Base-by-base conservation (phyloP, 2,113 vertebrate species). In the Oenanthe melanoleuca region DNA sequence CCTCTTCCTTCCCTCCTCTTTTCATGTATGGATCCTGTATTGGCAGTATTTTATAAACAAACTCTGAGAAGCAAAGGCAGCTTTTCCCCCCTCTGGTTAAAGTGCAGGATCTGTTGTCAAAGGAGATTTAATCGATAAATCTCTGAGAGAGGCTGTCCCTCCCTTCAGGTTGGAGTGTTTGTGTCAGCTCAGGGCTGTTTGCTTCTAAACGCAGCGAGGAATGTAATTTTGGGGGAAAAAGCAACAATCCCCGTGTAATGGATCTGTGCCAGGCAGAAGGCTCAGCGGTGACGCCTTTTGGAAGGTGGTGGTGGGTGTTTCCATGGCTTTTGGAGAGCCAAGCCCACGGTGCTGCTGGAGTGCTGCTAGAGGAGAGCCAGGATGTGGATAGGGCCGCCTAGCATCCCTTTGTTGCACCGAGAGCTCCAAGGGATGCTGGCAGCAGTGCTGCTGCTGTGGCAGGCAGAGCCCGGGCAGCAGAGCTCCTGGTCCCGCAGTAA, bases 281-380 rank as follows among this genome's bases (percentile, higher is more conserved):
- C 56, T 67, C 0, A 5, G 9, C 4, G 11, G 10, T 29, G 49
- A 31, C 0, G 20, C 6, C 14, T 71, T 89, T 83, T 40, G 55
- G 64, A 86, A 72, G 67, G 12, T 31, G 29, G 8, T 29, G 37
- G 4, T 49, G 47, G 10, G 50, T 45, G 23, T 80, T 80, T 60
- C 70, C 57, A 3, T 72, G 59, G 71, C 26, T 82, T 74, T 65
- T 61, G 60, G 67, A 86, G 40, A 64, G 50, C 37, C 56, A 71
- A 79, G 6, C 7, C 33, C 3, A 2, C 0, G 2, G 37, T 64
- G 53, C 1, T 82, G n/a, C 1, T 81, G 42, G 63, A 59, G 31
- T 0, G 4, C 34, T 87, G 60, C 60, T 92, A 3, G 40, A 34
- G 52, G 23, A n/a, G 22, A n/a, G 31, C 23, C 38, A 20, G 70